Base-by-base conservation (phyloP, 2,797 vertebrate species). In the Alfaro cultratus region DNA sequence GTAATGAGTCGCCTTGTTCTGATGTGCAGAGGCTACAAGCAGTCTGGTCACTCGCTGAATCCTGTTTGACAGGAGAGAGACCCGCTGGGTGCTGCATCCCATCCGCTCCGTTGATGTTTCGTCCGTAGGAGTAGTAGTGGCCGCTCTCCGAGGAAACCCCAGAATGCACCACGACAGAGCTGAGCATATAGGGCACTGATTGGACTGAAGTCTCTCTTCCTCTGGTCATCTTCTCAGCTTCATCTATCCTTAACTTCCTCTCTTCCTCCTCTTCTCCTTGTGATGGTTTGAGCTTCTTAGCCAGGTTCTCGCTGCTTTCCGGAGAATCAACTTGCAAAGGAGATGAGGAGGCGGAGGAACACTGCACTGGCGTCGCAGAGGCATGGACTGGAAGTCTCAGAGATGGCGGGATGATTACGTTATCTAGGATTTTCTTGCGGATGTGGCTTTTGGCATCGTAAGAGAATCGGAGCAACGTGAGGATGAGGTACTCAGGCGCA, bases 91-190 rank as follows among this genome's bases (percentile, higher is more conserved):
- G 90, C 80, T 92, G 92, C 0, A 77, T 92, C 77, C 95, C 91
- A 41, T 95, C 96, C 7, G 96, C 89, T 39, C 95, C 94, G 13
- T 94, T 96, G 87, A 97, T 87, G 85, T 98, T 97, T 82, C 96
- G 96, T 75, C 97, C 97, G 13, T 99, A 99, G 0, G 97, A 98
- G 87, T 99, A 99, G 94, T 99, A 99, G 95, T 99, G 99, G 62
- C 99, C 99, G 16, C 98, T 99, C 93, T 99, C 98, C 2, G 98
- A 99, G 2, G 99, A 99, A 77, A 99, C 89, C 36, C 99, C 99
- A 74, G 99, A 99, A 93, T 99, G 99, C 92, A 99, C 97, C 18
- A 99, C 98, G 76, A 99, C 96, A 23, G 98, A 99, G 90, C 97
- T 98, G 80, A 99, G 95, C 36, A 96, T 79, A 5, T 99, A 99